Evolutionary conservation across 2,888 invertebrate species (phyloP), one percentile per base, ranked within the genome.

Genomic region (Hedya salicella): DNA sequence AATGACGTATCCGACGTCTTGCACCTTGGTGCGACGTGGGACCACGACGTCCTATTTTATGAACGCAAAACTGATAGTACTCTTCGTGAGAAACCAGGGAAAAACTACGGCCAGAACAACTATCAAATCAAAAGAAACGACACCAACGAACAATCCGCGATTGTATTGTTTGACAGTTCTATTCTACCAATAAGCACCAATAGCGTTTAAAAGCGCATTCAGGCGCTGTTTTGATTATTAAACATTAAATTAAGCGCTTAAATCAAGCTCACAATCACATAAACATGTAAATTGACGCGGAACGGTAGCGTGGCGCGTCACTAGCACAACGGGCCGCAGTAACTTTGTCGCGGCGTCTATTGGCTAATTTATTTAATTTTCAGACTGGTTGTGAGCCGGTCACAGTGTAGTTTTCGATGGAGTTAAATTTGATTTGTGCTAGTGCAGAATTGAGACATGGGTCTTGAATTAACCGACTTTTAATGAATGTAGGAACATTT

Each of bases 291-390:
- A 44, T 16, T 56, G 44, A 56, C 56, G 13, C 13, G 16, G 21
- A 42, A 30, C 56, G 30, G 42, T 30, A 73, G 54, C 68, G 42
- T 32, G 14, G 19, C 40, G 49, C 65, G 68, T 68, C 63, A 46
- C 56, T 60, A 4, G 62, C 57, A 49, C 56, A 53, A 44, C 19
- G 44, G 44, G 62, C 67, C 68, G 73, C 73, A 73, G 76, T 83
- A 78, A 81, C 75, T 78, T 78, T 76, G 79, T 77, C 74, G 73
- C 73, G 72, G 78, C 78, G 78, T 79, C 79, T 77, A 78, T 80
- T 73, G 69, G 73, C 76, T 80, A 81, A 86, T 84, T 84, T 83
- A 87, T 87, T 86, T 85, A 88, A 87, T 86, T 86, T 79, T 71
- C 73, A 68, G 73, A 74, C 72, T 76, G 77, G 78, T 80, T 76